These are phyloP conservation scores for Hypselothyrea guttata DNA, from an alignment of 2,888 invertebrate species.

Conservation along the genomic window DNA sequence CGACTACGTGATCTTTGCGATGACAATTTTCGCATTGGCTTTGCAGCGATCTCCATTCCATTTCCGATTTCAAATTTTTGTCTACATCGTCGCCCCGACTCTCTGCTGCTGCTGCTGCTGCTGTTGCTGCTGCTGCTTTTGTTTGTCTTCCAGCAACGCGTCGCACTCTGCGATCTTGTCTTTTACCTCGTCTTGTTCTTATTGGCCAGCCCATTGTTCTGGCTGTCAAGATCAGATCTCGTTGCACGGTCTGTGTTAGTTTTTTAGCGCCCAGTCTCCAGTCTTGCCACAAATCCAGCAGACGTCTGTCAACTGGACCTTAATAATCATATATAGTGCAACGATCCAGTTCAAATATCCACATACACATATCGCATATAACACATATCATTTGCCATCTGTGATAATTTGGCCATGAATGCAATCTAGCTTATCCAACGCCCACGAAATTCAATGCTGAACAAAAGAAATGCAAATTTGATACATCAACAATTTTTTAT, in stretches of 20 bases:
- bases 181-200: constrained; percentile 27
- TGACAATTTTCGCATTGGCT: constrained; percentile 28
- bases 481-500: too few species aligned
- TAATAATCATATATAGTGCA: too few species aligned
- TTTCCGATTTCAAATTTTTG: constrained; percentile 70
- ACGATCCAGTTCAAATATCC: too few species aligned
- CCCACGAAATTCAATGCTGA: too few species aligned
- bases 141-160: constrained; percentile 22
- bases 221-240: too few species aligned
- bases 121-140: not conserved
- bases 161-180: constrained; percentile 19
- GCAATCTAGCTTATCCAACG: too few species aligned
- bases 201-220: not conserved
- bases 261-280: too few species aligned
- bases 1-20: constrained; percentile 66
- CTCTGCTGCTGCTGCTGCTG: not conserved
- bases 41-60: constrained; percentile 46
- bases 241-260: too few species aligned
- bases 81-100: constrained; percentile 18
- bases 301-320: constrained; percentile 1
- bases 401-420: too few species aligned
- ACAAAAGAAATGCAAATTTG: too few species aligned
- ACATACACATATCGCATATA: too few species aligned
- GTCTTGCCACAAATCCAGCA: not conserved
- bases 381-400: too few species aligned